Percentiles rank a stretch among this genome's conserved stretches.
These are phyloP conservation scores for Ectemnius lituratus DNA, from an alignment of 2,888 invertebrate genomes.

Conservation along the genomic window DNA sequence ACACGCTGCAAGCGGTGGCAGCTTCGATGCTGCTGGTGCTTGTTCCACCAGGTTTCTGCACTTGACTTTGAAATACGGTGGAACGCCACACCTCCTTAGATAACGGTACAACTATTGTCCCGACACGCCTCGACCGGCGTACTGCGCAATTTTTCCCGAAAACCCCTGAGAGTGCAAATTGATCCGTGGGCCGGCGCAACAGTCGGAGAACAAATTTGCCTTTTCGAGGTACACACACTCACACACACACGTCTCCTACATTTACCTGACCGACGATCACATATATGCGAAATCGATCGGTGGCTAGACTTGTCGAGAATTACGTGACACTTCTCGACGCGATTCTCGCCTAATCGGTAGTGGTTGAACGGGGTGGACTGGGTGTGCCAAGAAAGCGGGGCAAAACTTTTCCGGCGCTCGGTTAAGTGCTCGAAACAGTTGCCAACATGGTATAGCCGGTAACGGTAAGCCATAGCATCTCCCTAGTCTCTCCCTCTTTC, in stretches of 20 bases:
- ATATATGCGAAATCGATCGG: too few species aligned
- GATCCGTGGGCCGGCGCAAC: too few species aligned
- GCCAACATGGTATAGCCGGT: conserved; percentile 55
- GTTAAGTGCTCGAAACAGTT: conserved; percentile 71
- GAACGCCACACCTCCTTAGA: conserved; percentile 72
- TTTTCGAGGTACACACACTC: too few species aligned
- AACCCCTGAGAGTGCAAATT: too few species aligned
- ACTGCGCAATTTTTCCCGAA: conserved; percentile 4
- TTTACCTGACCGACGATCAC: too few species aligned
- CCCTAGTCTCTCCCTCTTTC: too few species aligned
- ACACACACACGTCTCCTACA: too few species aligned
- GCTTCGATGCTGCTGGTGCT: conserved; percentile 44
- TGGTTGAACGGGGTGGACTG: not conserved
- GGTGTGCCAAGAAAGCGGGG: conserved; percentile 1
- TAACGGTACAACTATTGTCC: conserved; percentile 68
- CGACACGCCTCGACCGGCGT: not conserved
- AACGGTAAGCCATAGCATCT: conserved; percentile 6
- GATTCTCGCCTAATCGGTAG: conserved; percentile 19
- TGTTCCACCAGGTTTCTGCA: conserved; percentile 68
- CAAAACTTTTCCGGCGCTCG: conserved; percentile 56
- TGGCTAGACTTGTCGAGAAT: too few species aligned
- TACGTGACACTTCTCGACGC: not conserved
- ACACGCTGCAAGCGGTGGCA: conserved; percentile 30
- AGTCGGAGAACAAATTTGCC: too few species aligned
- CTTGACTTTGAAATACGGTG: conserved; percentile 74